Conservation (phyloP, 2,888 invertebrate species). For the Chalcis sispes region DNA sequence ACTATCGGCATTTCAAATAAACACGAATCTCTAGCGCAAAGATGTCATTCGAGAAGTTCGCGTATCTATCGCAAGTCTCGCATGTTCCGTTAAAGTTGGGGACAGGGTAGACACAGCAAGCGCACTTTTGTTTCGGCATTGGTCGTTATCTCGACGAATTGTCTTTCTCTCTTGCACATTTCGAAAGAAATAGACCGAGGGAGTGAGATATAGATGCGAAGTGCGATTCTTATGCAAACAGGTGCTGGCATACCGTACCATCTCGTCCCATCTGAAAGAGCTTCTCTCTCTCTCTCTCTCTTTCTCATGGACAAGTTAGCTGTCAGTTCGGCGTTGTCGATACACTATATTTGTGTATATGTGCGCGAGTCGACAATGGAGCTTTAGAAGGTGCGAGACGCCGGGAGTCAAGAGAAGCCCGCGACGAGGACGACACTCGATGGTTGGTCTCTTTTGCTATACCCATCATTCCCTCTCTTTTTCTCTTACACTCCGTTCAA, state of each 20-base stretch:
- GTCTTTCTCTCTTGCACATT: too few species aligned
- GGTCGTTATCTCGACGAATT: too few species aligned
- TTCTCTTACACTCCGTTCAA: too few species aligned
- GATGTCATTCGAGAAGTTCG: too few species aligned
- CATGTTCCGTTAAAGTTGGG: too few species aligned
- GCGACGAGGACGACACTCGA: slow-evolving; percentile 47
- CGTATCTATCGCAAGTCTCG: too few species aligned
- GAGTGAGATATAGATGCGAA: neutral
- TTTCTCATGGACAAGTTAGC: neutral
- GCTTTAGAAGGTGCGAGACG: slow-evolving; percentile 3
- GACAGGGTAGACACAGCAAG: too few species aligned
- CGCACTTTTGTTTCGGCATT: too few species aligned
- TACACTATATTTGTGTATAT: neutral
- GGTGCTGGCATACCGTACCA: slow-evolving; percentile 41
- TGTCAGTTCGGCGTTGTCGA: slow-evolving; percentile 10
- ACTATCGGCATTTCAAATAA: too few species aligned
- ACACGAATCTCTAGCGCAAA: too few species aligned
- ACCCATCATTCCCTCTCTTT: too few species aligned
- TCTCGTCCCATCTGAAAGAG: slow-evolving; percentile 56
- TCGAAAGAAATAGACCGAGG: too few species aligned
- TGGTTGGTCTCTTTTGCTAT: slow-evolving; percentile 11
- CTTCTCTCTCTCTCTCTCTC: slow-evolving; percentile 4
- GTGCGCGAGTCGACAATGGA: slow-evolving; percentile 25
- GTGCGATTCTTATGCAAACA: slow-evolving; percentile 53
- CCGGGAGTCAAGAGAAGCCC: neutral